Evolutionary conservation across 2,888 invertebrate species (phyloP), one percentile per base, ranked within the genome.

Genomic region (Metalampra italica): DNA sequence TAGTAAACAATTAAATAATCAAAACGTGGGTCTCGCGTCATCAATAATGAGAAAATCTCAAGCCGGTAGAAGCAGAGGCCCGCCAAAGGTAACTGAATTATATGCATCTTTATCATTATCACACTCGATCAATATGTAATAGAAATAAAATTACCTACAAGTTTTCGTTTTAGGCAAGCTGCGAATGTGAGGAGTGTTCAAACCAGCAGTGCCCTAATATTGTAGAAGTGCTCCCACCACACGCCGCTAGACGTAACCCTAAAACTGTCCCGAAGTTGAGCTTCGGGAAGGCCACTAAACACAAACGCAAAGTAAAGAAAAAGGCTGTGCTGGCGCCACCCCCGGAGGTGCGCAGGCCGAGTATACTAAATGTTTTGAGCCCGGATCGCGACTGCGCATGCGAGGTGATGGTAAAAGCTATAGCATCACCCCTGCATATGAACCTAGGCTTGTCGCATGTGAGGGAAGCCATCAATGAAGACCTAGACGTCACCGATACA

Each of bases 131-230:
- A 12, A 37, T 37, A 8, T 5, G 7, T 32, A 32, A 32, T 32
- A 11, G 3, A 32, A 8, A 32, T 32, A 32, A 32, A 9, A 32
- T n/a, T n/a, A n/a, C n/a, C n/a, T n/a, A 11, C 9, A 11, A 32
- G 8, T 32, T 32, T 2, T 36, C n/a, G 49, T 68, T 76, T 53
- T 61, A 78, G 78, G 68, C 74, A n/a, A 66, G 71, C 56, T 78
- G 76, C 59, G 66, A 70, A 50, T 78, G 76, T 53, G 43, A 43
- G 38, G 29, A 51, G 15, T 78, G 77, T 55, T 36, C 41, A 15
- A 68, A 72, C 52, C 49, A 53, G 30, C 50, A 63, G n/a, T 78
- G 78, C 43, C 75, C 74, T 14, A 71, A 75, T 39, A 57, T 74
- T n/a, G 54, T 67, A 48, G 50, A 66, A 52, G 59, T 64, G 49